Base-by-base conservation (phyloP, 2,888 invertebrate species). In the Chymomyza amoena region DNA sequence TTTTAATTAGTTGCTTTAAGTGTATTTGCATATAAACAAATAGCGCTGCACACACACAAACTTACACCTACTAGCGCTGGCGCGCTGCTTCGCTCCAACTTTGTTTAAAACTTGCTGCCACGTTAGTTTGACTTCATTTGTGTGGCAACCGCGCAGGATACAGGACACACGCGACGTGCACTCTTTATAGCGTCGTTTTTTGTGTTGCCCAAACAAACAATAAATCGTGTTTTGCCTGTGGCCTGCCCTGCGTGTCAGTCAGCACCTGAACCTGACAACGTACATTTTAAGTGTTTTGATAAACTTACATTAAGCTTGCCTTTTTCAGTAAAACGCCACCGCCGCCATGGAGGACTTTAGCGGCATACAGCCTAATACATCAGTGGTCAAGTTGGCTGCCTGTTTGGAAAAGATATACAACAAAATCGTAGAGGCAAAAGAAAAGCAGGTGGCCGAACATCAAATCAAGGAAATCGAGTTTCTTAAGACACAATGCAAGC, bases 401-500 rank as follows among this genome's bases (percentile, higher is more conserved):
- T 88, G 88, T 32, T 76, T 91, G 70, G 90, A 92, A 69, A 91
- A 91, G 84, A 88, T 91, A 68, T 91, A 90, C 75, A 82, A 85
- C 20, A 89, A 87, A 87, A 91, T 91, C 25, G 72, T 85, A n/a
- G 89, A 91, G 69, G 82, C 88, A 68, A 89, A 87, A 59, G 90
- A 90, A 69, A 91, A 91, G 69, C 91, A 90, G 73, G 68, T 91
- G 3, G 78, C 87, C 7, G 91, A 91, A 25, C 89, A 90, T 64
- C 89, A 90, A 74, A 92, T 92, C 71, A 92, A 93, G 72, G 95
- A 95, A 89, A 92, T 95, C 67, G 94, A 94, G 84, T 93, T 93
- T 81, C 91, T 96, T 62, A 93, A 94, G 80, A 93, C 93, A 28
- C 95, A 95, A 91, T 95, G 95, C 89, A 93, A 94, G 28, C 81